phyloP scores from a whole-genome alignment of 2,113 vertebrate genomes.

The Ictalurus punctatus region DNA sequence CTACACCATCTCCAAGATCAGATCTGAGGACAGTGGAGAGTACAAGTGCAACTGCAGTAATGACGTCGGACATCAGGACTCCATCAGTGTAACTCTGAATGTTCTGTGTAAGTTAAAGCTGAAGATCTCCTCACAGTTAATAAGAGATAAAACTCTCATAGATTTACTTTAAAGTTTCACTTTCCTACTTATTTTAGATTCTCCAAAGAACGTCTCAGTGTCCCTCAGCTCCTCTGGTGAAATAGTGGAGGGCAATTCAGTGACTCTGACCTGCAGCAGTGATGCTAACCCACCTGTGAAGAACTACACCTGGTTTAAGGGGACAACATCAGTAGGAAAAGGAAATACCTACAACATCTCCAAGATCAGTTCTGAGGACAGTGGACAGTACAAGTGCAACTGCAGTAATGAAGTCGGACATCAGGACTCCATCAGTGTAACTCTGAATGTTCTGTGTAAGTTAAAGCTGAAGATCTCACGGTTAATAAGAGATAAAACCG shows the following conservation, averaged over 20 bases:
- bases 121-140: not conserved
- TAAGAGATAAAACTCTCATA: not conserved
- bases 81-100: not conserved
- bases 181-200: not conserved
- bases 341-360: not conserved
- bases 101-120: constrained; percentile 7
- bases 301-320: constrained; percentile 24
- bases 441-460: constrained; percentile 30
- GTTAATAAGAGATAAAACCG: not conserved
- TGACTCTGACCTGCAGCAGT: constrained; percentile 45
- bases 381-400: not conserved
- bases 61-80: not conserved
- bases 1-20: too few species aligned
- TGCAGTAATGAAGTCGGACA: not conserved
- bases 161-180: not conserved
- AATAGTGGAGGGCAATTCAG: not conserved
- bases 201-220: not conserved
- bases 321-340: not conserved
- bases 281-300: constrained; percentile 39
- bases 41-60: not conserved
- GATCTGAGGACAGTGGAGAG: not conserved
- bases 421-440: not conserved
- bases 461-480: constrained; percentile 17
- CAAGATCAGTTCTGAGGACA: not conserved
- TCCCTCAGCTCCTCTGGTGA: not conserved